phyloP scores from a whole-genome alignment of 2,888 invertebrate genomes.

The Petrophora chlorosata region DNA sequence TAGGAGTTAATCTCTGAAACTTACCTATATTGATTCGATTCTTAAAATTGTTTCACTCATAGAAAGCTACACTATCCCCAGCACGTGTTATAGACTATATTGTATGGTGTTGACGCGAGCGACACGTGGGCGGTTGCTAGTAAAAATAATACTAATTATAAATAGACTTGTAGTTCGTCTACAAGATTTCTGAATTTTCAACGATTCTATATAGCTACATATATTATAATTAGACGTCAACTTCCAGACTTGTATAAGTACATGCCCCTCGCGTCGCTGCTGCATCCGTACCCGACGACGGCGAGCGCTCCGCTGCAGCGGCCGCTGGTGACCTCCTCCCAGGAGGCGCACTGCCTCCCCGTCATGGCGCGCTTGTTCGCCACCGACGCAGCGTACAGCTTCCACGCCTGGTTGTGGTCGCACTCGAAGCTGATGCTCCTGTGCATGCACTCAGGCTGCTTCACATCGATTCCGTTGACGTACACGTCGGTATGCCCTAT shows the following conservation, averaged over 20 bases:
- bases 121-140: no score
- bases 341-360: conserved; percentile 54
- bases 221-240: conserved; percentile 5
- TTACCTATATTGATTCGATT: no score
- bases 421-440: conserved; percentile 62
- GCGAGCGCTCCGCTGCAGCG: conserved; percentile 55
- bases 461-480: conserved; percentile 64
- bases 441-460: conserved; percentile 52
- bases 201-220: background rate
- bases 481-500: conserved; percentile 71
- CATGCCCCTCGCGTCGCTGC: conserved; percentile 49
- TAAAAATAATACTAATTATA: no score
- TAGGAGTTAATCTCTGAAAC: no score
- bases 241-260: conserved; percentile 57
- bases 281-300: conserved; percentile 57
- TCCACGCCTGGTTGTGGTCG: conserved; percentile 71
- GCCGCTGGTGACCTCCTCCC: conserved; percentile 53
- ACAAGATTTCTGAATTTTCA: no score
- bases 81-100: no score
- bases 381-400: conserved; percentile 58
- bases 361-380: conserved; percentile 35
- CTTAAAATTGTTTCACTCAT: no score
- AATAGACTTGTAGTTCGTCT: no score
- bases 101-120: no score
- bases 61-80: no score